A percentile compares a stretch with the other conserved stretches of the same genome.
Evolutionary conservation across 1,140 invertebrate species (phyloP).

Genomic region (Zaprionus africanus): DNA sequence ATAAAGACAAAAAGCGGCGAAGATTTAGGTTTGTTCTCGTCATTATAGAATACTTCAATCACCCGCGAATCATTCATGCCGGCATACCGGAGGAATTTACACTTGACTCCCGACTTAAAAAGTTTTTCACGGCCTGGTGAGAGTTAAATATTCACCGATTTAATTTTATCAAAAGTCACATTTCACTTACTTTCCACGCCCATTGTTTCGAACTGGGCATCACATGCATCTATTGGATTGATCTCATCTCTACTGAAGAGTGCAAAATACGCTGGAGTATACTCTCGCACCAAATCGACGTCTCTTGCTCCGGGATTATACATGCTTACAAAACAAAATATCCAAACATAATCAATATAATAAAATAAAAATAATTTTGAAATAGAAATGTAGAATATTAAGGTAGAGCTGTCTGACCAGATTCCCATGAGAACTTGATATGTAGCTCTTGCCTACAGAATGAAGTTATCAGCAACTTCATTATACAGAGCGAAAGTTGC

Average conservation of each 20-base stretch:
- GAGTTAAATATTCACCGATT: neutral
- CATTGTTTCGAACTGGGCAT: fast-evolving
- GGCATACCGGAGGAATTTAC: neutral
- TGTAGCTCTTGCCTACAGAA: too few species aligned
- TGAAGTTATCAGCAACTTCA: too few species aligned
- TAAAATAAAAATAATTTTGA: too few species aligned
- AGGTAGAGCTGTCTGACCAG: too few species aligned
- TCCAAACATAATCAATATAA: too few species aligned
- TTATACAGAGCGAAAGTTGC: too few species aligned
- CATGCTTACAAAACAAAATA: neutral
- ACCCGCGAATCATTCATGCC: neutral
- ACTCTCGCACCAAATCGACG: neutral
- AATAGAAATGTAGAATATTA: too few species aligned
- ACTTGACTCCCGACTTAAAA: neutral
- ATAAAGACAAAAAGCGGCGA: neutral
- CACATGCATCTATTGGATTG: fast-evolving
- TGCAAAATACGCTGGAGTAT: neutral
- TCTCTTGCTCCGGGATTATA: neutral
- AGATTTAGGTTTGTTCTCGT: neutral
- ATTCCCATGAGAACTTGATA: too few species aligned
- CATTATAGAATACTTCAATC: neutral
- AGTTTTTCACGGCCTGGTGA: neutral
- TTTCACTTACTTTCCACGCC: neutral
- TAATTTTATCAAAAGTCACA: neutral
- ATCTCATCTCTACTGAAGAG: neutral